A percentile compares a stretch with the other conserved stretches of the same genome.
phyloP scores from a whole-genome alignment of 2,888 invertebrate genomes.

The Amphimallon solstitiale region DNA sequence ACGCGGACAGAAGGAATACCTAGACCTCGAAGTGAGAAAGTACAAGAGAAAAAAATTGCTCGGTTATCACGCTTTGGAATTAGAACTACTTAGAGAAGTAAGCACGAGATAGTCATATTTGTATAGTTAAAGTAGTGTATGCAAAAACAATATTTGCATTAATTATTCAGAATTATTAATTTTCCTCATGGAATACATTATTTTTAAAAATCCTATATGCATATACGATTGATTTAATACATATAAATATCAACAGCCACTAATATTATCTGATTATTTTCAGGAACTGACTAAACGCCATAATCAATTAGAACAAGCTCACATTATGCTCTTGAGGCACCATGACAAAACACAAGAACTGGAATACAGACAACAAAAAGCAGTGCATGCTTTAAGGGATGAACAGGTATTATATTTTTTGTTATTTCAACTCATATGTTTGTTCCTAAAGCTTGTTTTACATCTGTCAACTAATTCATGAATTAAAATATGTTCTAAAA shows the following conservation, averaged over 20 bases:
- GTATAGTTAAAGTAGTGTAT: no score
- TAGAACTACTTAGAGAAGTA: slow-evolving; percentile 90
- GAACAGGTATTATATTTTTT: slow-evolving; percentile 73
- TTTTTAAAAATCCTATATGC: no score
- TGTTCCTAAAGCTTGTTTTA: no score
- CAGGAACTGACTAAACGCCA: slow-evolving; percentile 95
- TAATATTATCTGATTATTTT: slow-evolving; percentile 36
- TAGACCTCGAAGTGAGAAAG: slow-evolving; percentile 92
- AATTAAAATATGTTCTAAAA: no score
- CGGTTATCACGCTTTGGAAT: slow-evolving; percentile 86
- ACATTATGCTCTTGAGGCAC: slow-evolving; percentile 92
- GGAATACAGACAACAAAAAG: slow-evolving; percentile 94
- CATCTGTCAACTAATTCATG: no score
- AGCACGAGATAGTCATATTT: slow-evolving; percentile 46
- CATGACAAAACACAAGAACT: slow-evolving; percentile 97
- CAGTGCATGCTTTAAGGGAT: slow-evolving; percentile 90
- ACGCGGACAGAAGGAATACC: slow-evolving; percentile 88
- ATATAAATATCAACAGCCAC: no score
- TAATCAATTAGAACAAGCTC: slow-evolving; percentile 94
- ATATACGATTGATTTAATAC: no score
- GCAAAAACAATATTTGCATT: background rate
- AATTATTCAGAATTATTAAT: background rate
- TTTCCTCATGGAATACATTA: no score
- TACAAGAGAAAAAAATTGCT: slow-evolving; percentile 91
- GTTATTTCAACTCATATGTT: background rate